phyloP scores from a whole-genome alignment of 2,888 invertebrate species.

The Isoperla grammatica region DNA sequence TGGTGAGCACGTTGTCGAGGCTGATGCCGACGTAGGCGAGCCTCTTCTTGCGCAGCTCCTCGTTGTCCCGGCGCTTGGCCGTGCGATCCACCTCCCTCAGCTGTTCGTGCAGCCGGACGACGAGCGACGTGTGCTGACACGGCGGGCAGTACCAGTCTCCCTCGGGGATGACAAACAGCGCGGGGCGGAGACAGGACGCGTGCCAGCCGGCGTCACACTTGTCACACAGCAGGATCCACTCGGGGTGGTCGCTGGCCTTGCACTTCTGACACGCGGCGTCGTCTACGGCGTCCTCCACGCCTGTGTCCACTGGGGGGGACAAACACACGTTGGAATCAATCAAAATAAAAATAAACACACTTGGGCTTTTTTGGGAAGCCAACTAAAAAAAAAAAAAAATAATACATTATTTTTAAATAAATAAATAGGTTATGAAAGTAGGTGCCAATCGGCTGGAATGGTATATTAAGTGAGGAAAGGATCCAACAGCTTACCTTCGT shows the following conservation, averaged over 20 bases:
- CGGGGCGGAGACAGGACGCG: conserved; percentile 89
- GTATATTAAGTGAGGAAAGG: no score
- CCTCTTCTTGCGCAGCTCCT: conserved; percentile 60
- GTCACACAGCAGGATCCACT: conserved; percentile 96
- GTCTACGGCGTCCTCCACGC: conserved; percentile 41
- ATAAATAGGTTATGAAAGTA: no score
- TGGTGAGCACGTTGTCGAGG: conserved; percentile 61
- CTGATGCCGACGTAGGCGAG: conserved; percentile 70
- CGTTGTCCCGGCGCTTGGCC: conserved; percentile 59
- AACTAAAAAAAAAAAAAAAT: no score
- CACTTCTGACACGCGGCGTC: conserved; percentile 87
- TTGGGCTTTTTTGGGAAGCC: no score
- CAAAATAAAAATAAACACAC: no score
- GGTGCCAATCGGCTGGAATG: no score
- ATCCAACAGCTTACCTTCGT: no score
- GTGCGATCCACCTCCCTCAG: conserved; percentile 71
- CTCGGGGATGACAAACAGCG: conserved; percentile 89
- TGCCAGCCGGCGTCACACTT: conserved; percentile 96
- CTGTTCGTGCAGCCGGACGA: conserved; percentile 66
- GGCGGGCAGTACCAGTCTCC: conserved; percentile 98
- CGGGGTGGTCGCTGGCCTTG: conserved; percentile 86
- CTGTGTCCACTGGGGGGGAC: neutral
- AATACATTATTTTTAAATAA: no score
- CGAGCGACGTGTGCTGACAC: conserved; percentile 79
- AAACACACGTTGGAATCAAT: no score